Evolutionary conservation across 2,113 vertebrate genomes (phyloP).

Genomic region (Helogale parvula): DNA sequence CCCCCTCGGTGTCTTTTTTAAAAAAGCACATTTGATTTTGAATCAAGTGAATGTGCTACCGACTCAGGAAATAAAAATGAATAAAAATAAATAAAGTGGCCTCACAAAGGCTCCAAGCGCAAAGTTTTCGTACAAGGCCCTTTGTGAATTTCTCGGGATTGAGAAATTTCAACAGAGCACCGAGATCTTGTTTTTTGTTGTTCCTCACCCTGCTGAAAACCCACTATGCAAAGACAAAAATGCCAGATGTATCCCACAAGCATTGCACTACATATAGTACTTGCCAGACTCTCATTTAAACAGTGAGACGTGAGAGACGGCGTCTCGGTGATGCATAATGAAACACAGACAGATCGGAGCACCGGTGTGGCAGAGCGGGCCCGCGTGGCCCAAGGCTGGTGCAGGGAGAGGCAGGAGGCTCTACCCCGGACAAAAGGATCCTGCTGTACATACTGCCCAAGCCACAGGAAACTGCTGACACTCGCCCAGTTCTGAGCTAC

Average conservation of each 20-base stretch:
- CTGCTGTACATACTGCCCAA: background rate
- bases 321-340: constrained; percentile 41
- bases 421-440: background rate
- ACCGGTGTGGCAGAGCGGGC: background rate
- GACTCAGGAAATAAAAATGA: background rate
- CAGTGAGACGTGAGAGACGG: constrained; percentile 70
- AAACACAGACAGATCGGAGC: background rate
- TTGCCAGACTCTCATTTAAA: constrained; percentile 66
- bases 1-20: background rate
- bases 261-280: constrained; percentile 27
- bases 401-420: background rate
- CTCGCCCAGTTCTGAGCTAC: background rate
- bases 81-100: background rate
- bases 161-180: background rate
- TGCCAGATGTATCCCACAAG: constrained; percentile 55
- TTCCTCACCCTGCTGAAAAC: constrained; percentile 48
- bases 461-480: background rate
- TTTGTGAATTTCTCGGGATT: background rate
- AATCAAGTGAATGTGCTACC: background rate
- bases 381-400: background rate
- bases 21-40: background rate
- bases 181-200: constrained; percentile 20
- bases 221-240: constrained; percentile 61
- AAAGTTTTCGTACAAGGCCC: background rate
- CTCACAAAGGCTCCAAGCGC: background rate